These are phyloP conservation scores for Alca torda DNA, from an alignment of 2,797 vertebrate genomes.

Conservation along the genomic window DNA sequence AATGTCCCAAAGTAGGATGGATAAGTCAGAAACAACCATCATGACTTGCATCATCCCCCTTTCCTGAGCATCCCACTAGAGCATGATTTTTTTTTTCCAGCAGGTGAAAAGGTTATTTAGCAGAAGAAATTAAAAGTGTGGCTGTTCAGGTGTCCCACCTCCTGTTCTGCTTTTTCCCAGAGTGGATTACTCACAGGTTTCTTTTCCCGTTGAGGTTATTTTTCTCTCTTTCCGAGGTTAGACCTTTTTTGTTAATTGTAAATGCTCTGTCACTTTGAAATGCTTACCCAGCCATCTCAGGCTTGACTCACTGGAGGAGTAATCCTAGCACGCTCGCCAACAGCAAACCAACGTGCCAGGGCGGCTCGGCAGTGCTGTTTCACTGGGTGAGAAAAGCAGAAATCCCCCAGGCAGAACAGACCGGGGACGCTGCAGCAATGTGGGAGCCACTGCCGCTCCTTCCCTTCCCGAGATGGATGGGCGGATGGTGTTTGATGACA, in stretches of 20 bases:
- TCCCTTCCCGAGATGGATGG: background rate
- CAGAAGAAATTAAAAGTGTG: background rate
- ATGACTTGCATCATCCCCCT: rapidly evolving
- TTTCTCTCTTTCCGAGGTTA: background rate
- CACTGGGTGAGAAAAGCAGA: background rate
- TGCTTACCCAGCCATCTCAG: background rate
- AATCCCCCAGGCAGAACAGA: background rate
- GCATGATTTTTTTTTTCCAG: background rate
- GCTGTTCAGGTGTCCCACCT: background rate
- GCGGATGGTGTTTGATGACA: background rate
- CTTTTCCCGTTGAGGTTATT: background rate
- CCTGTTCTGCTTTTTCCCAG: background rate
- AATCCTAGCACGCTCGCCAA: background rate
- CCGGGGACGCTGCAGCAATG: rapidly evolving
- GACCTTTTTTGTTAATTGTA: background rate
- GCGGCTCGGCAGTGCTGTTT: background rate
- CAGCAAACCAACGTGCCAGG: background rate
- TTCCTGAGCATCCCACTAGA: background rate
- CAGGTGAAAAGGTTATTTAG: background rate
- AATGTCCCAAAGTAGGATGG: background rate
- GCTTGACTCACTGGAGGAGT: background rate
- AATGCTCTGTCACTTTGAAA: background rate
- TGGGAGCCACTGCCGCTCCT: background rate
- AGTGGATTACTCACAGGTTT: background rate
- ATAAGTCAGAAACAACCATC: background rate